Evolutionary conservation across 2,797 vertebrate species (phyloP).

Genomic region (Glossophaga mutica): DNA sequence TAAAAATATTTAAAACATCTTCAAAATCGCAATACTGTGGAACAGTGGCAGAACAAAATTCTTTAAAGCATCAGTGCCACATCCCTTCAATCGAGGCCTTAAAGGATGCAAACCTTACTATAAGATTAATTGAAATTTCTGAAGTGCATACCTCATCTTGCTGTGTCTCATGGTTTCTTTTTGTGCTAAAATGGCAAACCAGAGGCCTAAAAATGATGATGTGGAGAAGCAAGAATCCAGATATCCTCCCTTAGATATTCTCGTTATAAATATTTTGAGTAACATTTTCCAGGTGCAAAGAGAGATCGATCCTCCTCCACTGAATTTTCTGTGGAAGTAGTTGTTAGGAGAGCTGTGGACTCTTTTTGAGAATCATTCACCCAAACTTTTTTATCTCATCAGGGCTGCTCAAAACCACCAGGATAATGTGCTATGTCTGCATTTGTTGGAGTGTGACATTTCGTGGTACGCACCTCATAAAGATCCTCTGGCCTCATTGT

Average conservation of each 20-base stretch:
- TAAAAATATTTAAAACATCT: not conserved
- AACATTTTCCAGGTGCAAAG: constrained; percentile 26
- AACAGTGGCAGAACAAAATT: not conserved
- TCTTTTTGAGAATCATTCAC: not conserved
- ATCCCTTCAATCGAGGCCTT: not conserved
- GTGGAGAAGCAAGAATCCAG: not conserved
- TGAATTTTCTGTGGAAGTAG: not conserved
- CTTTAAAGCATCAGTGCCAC: not conserved
- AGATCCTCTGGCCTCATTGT: not conserved
- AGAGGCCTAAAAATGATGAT: not conserved
- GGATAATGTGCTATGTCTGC: not conserved
- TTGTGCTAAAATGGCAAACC: not conserved
- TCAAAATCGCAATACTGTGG: constrained; percentile 3
- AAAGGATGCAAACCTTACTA: not conserved
- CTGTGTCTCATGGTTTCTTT: not conserved
- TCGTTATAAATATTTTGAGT: not conserved
- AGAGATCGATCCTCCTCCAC: not conserved
- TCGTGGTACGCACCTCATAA: not conserved
- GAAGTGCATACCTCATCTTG: not conserved
- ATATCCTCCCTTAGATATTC: not conserved
- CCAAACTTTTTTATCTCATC: not conserved
- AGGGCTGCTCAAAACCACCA: not conserved
- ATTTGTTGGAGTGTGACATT: not conserved
- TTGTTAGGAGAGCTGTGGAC: not conserved
- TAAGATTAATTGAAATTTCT: constrained; percentile 16